Base-by-base conservation (phyloP, 2,797 vertebrate genomes). In the Urophycis tenuis region DNA sequence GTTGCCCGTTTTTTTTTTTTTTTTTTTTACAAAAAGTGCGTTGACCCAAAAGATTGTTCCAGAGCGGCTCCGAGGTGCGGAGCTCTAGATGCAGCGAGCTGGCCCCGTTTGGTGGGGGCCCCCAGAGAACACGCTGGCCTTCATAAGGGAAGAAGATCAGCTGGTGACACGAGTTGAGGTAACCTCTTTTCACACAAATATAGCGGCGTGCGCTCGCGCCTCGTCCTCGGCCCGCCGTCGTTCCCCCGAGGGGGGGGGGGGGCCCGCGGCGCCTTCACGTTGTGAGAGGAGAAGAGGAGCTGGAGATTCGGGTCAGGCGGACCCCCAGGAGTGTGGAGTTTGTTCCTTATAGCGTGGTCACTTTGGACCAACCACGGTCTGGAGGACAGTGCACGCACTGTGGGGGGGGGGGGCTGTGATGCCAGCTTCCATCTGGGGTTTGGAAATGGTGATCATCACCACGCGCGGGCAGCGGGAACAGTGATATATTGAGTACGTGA, bases 161-260 rank as follows among this genome's bases (percentile, higher is more conserved):
- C 81, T 83, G 79, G 77, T 83, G 77, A 77, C 77, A 71, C 81
- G 85, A 82, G 82, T 83, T 85, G 79, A 88, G 81, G 81, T 89
- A 86, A 89, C 88, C 87, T 91, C 86, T 81, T 90, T 86, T 87
- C 82, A 87, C 22, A 86, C 85, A 86, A 88, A 90, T 90, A 88
- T 89, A 89, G 87, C 87, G 81, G 78, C 82, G 77, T 78, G 80
- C 74, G 78, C n/a, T n/a, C n/a, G n/a, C 76, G 81, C 25, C 22
- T 60, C 53, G 10, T 60, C 53, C 53, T 60, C 53, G n/a, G 53
- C 53, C 53, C 53, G 7, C 19, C n/a, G n/a, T n/a, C 25, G 25
- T 25, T 60, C 53, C 53, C 53, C 19, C 6, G 8, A n/a, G n/a
- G n/a, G n/a, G n/a, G n/a, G n/a, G n/a, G n/a, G n/a, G n/a, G n/a